Conservation (phyloP, 92 coral and sea anemone genomes). For the Epizoanthus stellaris region DNA sequence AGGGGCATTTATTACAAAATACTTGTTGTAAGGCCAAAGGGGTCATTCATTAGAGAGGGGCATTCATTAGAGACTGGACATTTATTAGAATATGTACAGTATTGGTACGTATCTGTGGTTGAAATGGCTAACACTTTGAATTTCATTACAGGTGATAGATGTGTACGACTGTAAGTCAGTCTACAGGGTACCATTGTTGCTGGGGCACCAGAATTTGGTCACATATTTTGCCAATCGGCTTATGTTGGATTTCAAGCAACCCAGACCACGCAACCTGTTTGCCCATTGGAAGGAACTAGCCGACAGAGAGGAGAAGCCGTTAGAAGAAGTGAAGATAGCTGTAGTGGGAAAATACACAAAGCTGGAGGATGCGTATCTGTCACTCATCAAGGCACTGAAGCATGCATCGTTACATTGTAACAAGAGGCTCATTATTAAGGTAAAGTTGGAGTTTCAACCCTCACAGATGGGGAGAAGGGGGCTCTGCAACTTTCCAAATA, state of each 20-base stretch:
- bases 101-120: too few species aligned
- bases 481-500: too few species aligned
- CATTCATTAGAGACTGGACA: too few species aligned
- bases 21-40: too few species aligned
- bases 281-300: constrained; percentile 92
- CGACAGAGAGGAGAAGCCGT: constrained; percentile 87
- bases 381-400: constrained; percentile 93
- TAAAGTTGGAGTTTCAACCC: constrained; percentile 17
- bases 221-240: constrained; percentile 80
- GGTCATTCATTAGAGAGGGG: too few species aligned
- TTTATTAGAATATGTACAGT: too few species aligned
- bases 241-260: constrained; percentile 66
- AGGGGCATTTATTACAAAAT: too few species aligned
- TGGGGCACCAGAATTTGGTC: constrained; percentile 83
- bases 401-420: constrained; percentile 95
- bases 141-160: constrained; percentile 80
- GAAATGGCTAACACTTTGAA: too few species aligned
- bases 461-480: too few species aligned
- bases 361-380: constrained; percentile 93
- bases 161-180: constrained; percentile 96
- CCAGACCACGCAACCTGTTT: constrained; percentile 76
- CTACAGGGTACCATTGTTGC: constrained; percentile 89
- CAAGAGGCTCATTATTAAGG: constrained; percentile 81
- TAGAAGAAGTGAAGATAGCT: constrained; percentile 87
- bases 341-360: constrained; percentile 96